These are phyloP conservation scores for Leptinotarsa texana DNA, from an alignment of 1,140 invertebrate genomes.

Conservation along the genomic window DNA sequence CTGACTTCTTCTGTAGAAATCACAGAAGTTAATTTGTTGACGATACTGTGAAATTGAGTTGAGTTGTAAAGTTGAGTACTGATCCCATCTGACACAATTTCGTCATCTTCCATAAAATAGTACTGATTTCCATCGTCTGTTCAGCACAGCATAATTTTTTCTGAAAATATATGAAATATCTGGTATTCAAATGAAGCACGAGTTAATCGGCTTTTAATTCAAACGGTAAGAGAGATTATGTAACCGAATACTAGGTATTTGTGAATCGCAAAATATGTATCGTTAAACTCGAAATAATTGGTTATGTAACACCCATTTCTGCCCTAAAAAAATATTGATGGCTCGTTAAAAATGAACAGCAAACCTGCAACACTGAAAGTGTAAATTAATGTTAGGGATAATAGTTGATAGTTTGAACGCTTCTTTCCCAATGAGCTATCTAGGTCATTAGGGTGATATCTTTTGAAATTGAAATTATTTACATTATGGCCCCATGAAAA, in stretches of 20 bases:
- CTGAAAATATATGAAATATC: not conserved
- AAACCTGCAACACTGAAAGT: not conserved
- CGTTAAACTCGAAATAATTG: constrained; percentile 6
- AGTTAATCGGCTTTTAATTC: constrained; percentile 1
- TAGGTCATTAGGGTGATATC: not conserved
- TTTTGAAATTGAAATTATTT: not conserved
- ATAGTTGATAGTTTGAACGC: not conserved
- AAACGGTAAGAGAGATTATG: not conserved
- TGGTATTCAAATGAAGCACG: not conserved
- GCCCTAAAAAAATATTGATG: not conserved
- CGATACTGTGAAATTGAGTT: no score
- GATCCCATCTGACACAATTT: no score
- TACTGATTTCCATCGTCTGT: no score
- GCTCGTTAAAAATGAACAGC: not conserved
- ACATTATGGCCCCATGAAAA: not conserved
- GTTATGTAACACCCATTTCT: not conserved
- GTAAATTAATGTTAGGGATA: not conserved
- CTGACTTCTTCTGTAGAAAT: no score
- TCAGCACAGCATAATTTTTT: no score
- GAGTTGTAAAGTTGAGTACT: no score
- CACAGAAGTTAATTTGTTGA: no score
- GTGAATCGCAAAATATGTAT: not conserved
- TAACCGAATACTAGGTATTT: not conserved
- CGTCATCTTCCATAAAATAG: no score
- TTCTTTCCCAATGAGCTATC: not conserved